These are phyloP conservation scores for Morinoia aosen DNA, from an alignment of 2,888 invertebrate species.

Conservation along the genomic window DNA sequence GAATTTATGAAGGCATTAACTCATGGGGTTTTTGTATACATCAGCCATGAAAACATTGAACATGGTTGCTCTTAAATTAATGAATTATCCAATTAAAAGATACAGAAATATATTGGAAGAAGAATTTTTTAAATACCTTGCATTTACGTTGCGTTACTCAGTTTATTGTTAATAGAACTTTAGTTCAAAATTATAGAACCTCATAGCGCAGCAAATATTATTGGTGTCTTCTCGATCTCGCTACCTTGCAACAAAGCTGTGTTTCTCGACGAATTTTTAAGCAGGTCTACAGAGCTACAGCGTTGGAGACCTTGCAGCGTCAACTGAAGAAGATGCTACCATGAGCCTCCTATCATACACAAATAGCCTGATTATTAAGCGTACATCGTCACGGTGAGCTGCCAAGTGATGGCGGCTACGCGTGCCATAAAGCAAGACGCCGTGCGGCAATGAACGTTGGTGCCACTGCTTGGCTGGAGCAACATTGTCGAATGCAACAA, in stretches of 20 bases:
- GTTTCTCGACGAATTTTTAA: not conserved
- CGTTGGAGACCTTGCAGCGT: not conserved
- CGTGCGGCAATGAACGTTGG: not conserved
- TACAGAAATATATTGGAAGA: not conserved
- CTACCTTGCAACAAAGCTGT: not conserved
- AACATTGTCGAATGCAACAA: slow-evolving; percentile 42
- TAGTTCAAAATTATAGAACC: not conserved
- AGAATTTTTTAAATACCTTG: not conserved
- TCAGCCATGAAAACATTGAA: not conserved
- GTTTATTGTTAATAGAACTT: not conserved
- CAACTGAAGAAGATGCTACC: slow-evolving; percentile 32
- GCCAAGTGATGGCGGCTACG: slow-evolving; percentile 10
- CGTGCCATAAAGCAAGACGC: slow-evolving; percentile 22
- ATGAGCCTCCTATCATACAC: not conserved
- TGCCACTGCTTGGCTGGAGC: slow-evolving; percentile 5
- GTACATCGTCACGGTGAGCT: slow-evolving; percentile 26
- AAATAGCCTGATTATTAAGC: slow-evolving; percentile 23
- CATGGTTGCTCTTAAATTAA: not conserved
- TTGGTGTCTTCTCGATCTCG: not conserved
- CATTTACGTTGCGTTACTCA: not conserved
- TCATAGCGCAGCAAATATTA: not conserved
- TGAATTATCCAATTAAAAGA: not conserved
- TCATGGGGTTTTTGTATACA: not conserved
- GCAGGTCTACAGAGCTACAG: not conserved
- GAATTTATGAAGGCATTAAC: not conserved